phyloP scores from a whole-genome alignment of 2,888 invertebrate genomes.

The Pinctada fucata region DNA sequence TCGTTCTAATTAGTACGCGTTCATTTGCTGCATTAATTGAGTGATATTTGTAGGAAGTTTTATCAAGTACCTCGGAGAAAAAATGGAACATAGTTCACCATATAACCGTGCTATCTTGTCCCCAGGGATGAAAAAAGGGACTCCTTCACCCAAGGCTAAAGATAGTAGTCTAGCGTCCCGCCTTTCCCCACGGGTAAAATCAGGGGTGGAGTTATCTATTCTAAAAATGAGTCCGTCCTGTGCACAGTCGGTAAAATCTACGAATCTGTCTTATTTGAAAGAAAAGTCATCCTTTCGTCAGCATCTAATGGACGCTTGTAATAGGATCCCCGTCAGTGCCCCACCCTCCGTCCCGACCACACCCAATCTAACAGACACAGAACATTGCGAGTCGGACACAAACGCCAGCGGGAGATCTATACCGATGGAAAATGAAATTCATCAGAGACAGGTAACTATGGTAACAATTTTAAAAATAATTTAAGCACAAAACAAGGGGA shows the following conservation, averaged over 20 bases:
- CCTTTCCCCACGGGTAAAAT: constrained; percentile 61
- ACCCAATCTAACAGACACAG: constrained; percentile 23
- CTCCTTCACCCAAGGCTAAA: not conserved
- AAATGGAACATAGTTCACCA: too few relatives aligned
- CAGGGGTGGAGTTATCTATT: constrained; percentile 57
- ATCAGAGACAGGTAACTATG: constrained; percentile 20
- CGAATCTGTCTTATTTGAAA: constrained; percentile 23
- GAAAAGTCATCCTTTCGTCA: not conserved
- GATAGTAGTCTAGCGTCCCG: constrained; percentile 35
- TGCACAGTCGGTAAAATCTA: constrained; percentile 27
- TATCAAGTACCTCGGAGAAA: too few relatives aligned
- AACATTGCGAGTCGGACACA: constrained; percentile 28
- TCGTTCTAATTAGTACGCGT: too few relatives aligned
- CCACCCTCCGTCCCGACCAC: constrained; percentile 16
- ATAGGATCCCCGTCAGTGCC: not conserved
- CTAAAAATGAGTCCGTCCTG: constrained; percentile 37
- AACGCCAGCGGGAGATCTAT: constrained; percentile 26
- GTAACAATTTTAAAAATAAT: not conserved
- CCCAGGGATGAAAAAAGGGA: too few relatives aligned
- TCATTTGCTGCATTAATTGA: too few relatives aligned
- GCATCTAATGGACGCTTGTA: too few relatives aligned
- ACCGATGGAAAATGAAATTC: not conserved
- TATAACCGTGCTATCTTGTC: too few relatives aligned
- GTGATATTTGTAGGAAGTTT: too few relatives aligned
- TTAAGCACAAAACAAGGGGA: too few relatives aligned